Percentiles rank a stretch among this genome's conserved stretches.
phyloP scores from a whole-genome alignment of 2,888 invertebrate species.

The Pollenia amentaria region DNA sequence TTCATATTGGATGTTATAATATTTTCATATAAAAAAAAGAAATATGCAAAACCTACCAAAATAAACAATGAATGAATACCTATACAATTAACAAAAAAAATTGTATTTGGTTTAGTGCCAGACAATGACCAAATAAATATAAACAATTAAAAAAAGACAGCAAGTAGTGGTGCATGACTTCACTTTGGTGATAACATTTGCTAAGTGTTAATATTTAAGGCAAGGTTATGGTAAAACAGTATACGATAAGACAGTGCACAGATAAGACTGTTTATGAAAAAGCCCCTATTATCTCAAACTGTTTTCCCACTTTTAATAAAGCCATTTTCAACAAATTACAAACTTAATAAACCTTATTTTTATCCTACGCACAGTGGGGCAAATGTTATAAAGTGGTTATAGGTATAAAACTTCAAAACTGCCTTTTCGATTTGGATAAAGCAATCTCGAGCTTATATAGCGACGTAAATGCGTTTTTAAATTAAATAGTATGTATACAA shows the following conservation, averaged over 20 bases:
- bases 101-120: neutral
- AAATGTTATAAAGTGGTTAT: no score
- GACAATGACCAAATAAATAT: neutral
- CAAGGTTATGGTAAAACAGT: neutral
- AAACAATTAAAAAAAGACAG: neutral
- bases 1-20: neutral
- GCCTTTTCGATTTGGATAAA: no score
- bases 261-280: neutral
- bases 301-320: no score
- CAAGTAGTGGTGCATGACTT: neutral
- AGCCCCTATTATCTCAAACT: no score
- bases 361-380: no score
- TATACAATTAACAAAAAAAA: neutral
- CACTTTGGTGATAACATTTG: neutral
- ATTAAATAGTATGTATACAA: no score
- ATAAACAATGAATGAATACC: constrained; percentile 19
- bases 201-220: neutral
- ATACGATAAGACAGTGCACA: neutral
- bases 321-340: no score
- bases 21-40: neutral
- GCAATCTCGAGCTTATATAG: no score
- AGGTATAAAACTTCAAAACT: no score
- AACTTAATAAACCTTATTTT: no score
- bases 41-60: constrained; percentile 12
- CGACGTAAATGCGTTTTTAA: no score